A percentile compares a stretch with the other conserved stretches of the same genome.
phyloP scores from a whole-genome alignment of 2,113 vertebrate genomes.

The Pipa parva region DNA sequence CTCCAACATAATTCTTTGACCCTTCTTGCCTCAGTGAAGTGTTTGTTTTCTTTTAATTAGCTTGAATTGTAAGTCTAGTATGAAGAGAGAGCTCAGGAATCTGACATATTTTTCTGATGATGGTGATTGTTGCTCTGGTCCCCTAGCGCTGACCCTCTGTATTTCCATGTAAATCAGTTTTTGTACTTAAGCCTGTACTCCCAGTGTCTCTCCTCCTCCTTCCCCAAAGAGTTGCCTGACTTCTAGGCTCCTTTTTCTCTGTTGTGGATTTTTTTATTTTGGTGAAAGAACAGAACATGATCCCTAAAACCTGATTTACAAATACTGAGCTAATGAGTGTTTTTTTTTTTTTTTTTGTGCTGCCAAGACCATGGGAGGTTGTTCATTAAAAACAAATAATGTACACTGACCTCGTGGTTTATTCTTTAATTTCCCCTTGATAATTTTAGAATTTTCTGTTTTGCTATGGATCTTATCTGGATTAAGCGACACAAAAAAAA shows the following conservation, averaged over 20 bases:
- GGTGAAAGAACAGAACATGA: neutral
- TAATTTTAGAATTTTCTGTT: slow-evolving; percentile 17
- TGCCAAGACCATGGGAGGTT: slow-evolving; percentile 20
- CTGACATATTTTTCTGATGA: neutral
- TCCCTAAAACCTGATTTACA: neutral
- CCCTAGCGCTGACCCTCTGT: neutral
- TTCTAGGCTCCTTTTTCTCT: neutral
- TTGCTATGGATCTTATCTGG: slow-evolving; percentile 18
- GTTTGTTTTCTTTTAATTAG: no score
- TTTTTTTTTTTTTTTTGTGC: neutral
- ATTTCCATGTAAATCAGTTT: neutral
- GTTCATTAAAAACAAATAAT: slow-evolving; percentile 19
- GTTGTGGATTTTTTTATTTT: no score
- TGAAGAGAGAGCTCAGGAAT: no score
- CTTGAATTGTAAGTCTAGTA: no score
- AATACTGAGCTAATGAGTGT: slow-evolving; percentile 17
- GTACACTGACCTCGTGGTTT: slow-evolving; percentile 11
- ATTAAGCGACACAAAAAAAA: slow-evolving; percentile 26
- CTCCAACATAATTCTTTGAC: no score
- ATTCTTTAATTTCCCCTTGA: slow-evolving; percentile 7
- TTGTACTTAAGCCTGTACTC: neutral
- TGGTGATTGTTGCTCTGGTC: neutral
- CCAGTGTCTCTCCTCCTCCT: neutral
- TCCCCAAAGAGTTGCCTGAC: neutral
- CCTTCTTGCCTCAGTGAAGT: no score